phyloP scores from a whole-genome alignment of 2,797 vertebrate genomes.

The Pipistrellus pipistrellus region DNA sequence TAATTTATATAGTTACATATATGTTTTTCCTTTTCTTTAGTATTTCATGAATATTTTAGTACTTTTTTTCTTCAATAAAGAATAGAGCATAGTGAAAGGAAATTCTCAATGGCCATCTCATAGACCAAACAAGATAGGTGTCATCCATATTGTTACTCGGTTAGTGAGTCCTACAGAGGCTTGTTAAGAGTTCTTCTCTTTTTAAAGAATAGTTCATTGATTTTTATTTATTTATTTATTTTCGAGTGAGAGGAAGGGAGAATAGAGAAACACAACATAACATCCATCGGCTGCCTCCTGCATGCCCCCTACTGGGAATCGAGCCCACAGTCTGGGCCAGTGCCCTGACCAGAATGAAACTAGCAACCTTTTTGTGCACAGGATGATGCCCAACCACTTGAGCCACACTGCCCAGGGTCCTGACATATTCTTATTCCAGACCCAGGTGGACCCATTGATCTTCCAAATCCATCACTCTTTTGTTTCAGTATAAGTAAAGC shows the following conservation, averaged over 20 bases:
- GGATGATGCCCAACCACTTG: no score
- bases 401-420: no score
- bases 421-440: neutral
- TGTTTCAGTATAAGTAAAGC: constrained; percentile 10
- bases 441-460: neutral
- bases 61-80: neutral
- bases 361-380: no score
- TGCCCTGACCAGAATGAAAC: no score
- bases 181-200: neutral
- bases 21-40: neutral
- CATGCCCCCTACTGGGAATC: no score
- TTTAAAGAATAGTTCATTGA: no score
- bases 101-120: neutral
- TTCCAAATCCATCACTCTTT: neutral
- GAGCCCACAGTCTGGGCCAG: no score
- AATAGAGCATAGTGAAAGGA: neutral
- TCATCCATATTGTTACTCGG: neutral
- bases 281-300: no score
- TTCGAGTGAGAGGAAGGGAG: no score
- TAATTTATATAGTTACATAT: neutral
- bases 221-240: no score
- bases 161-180: neutral
- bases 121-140: neutral
- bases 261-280: no score
- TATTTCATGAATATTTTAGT: constrained; percentile 50